Percentiles rank a stretch among this genome's conserved stretches.
phyloP scores from a whole-genome alignment of 2,888 invertebrate species.

The Morpho helenor region DNA sequence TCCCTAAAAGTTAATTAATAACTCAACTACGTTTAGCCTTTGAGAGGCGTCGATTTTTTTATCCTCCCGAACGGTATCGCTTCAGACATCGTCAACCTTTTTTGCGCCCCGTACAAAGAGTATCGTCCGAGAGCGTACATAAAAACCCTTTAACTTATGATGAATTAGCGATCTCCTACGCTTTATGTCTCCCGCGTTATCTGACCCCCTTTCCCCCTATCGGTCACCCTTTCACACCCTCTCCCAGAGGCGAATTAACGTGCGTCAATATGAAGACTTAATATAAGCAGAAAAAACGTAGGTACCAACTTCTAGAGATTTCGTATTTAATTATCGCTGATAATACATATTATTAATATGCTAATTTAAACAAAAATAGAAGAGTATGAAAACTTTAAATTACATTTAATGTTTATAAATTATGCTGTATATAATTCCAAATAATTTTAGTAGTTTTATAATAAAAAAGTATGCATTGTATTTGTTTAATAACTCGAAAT shows the following conservation, averaged over 20 bases:
- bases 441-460: not conserved
- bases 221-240: conserved; percentile 36
- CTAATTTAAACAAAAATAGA: not conserved
- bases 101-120: conserved; percentile 66
- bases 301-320: conserved; percentile 26
- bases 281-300: conserved; percentile 67
- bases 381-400: not conserved
- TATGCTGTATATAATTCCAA: not conserved
- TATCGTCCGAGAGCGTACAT: conserved; percentile 59
- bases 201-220: conserved; percentile 41
- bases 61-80: conserved; percentile 41
- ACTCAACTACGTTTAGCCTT: conserved; percentile 52
- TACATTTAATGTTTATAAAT: conserved; percentile 2
- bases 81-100: conserved; percentile 60
- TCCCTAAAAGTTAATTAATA: conserved; percentile 68
- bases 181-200: conserved; percentile 76
- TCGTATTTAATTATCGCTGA: not conserved
- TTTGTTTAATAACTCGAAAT: not conserved
- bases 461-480: conserved; percentile 3
- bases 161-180: conserved; percentile 79
- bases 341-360: conserved; percentile 3
- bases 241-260: conserved; percentile 36
- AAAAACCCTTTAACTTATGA: conserved; percentile 80
- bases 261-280: conserved; percentile 74
- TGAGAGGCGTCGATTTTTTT: conserved; percentile 53